phyloP scores from a whole-genome alignment of 2,113 vertebrate species.

The Proterorhinus semilunaris region DNA sequence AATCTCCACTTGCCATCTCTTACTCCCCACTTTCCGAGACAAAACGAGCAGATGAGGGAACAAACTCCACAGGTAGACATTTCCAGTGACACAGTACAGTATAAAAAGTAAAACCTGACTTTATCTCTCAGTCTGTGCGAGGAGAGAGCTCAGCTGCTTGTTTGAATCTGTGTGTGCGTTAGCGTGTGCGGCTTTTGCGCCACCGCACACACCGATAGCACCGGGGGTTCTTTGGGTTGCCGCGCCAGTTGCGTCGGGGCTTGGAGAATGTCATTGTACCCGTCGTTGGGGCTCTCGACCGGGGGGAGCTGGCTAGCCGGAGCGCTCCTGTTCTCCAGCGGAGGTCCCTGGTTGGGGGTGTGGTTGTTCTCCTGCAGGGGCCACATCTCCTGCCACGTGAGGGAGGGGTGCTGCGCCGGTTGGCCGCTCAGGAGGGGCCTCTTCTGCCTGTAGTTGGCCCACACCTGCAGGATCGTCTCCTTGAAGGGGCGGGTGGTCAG shows the following conservation, averaged over 20 bases:
- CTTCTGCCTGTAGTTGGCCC: constrained; percentile 88
- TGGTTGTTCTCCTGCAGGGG: constrained; percentile 79
- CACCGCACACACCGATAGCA: constrained; percentile 35
- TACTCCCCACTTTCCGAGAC: background rate
- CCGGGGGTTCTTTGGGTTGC: constrained; percentile 18
- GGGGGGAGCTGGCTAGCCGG: constrained; percentile 42
- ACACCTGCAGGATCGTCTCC: constrained; percentile 91
- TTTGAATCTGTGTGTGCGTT: constrained; percentile 5
- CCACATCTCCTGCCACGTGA: constrained; percentile 93
- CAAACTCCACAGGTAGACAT: background rate
- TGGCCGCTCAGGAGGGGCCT: constrained; percentile 75
- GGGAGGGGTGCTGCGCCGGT: constrained; percentile 78
- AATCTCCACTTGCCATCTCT: background rate
- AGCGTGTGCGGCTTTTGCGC: constrained; percentile 7
- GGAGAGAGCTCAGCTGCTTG: constrained; percentile 1
- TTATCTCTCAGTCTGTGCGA: background rate
- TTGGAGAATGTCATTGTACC: constrained; percentile 15
- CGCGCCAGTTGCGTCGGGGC: constrained; percentile 12
- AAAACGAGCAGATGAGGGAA: background rate
- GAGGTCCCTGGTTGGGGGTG: constrained; percentile 60
- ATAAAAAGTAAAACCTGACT: background rate
- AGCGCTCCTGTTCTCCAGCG: constrained; percentile 58
- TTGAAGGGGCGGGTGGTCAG: constrained; percentile 96
- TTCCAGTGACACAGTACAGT: background rate
- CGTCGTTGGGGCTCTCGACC: constrained; percentile 39